Evolutionary conservation across 2,797 vertebrate species (phyloP).

Genomic region (Lophura swinhoii): DNA sequence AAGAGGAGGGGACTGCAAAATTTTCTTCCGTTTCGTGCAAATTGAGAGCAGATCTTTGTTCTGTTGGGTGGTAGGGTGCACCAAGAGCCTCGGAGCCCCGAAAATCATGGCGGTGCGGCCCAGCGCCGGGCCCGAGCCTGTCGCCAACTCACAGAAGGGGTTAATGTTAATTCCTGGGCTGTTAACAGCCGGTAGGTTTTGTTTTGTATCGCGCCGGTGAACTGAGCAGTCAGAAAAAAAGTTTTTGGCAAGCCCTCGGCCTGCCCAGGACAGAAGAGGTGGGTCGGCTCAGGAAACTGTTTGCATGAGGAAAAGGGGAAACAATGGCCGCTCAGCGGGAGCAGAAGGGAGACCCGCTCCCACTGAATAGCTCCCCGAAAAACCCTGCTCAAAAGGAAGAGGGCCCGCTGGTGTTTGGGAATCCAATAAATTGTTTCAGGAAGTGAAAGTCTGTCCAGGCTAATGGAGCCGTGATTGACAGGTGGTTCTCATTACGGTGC

Average conservation of each 20-base stretch:
- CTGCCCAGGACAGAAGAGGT: constrained; percentile 72
- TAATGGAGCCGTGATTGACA: constrained; percentile 85
- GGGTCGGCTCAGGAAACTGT: constrained; percentile 80
- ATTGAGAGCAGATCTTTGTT: neutral
- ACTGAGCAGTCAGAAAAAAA: constrained; percentile 37
- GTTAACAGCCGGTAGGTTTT: constrained; percentile 81
- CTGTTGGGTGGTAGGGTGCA: neutral
- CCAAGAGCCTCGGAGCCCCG: accelerated
- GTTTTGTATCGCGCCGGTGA: constrained; percentile 73
- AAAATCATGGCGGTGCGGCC: neutral
- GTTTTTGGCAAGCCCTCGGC: constrained; percentile 76
- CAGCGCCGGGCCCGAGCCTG: neutral
- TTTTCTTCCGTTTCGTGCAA: neutral
- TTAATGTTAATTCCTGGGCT: constrained; percentile 50
- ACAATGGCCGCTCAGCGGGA: constrained; percentile 81
- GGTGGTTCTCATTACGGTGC: constrained; percentile 81
- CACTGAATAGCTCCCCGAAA: constrained; percentile 77
- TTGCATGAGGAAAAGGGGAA: constrained; percentile 78
- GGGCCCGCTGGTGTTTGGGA: constrained; percentile 79
- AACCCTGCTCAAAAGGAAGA: constrained; percentile 72
- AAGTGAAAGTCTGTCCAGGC: constrained; percentile 82
- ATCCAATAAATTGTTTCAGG: constrained; percentile 86
- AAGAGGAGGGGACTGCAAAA: neutral
- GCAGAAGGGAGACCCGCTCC: constrained; percentile 74
- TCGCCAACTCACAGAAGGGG: constrained; percentile 21